Base-by-base conservation (phyloP, 2,113 vertebrate species). In the Triplophysa dalaica region DNA sequence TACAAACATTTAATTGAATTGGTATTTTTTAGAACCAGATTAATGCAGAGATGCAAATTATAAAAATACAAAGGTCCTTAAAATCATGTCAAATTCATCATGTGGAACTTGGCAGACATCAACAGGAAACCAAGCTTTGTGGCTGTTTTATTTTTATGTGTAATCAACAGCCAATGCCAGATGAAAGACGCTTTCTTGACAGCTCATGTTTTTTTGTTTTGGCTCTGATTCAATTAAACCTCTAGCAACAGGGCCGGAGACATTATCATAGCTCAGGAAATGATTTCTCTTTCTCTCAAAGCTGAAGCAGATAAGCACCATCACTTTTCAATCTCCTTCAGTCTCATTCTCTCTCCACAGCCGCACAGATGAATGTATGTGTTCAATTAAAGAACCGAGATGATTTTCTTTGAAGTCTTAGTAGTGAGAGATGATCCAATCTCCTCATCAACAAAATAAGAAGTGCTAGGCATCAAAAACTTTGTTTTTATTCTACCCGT, bases 321-420 rank as follows among this genome's bases (percentile, higher is more conserved):
- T 69, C 85, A 76, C 58, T 64, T 78, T 41, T 77, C 7, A 77
- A 17, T 58, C 69, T 72, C 68, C 14, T 79, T 79, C 83, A n/a
- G 85, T 52, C 67, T 68, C 72, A 16, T 80, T 81, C 66, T 84
- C 21, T 84, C 69, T 86, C 81, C 81, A 79, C 85, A 83, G 78
- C 82, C 84, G 78, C 85, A 88, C 89, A 89, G 90, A 89, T 90
- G 88, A 87, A 89, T 81, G 86, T 86, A 83, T 82, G 56, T 54
- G 80, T 87, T 78, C 60, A 87, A 85, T 86, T 85, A 87, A 84
- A 75, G 85, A 88, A 79, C 81, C 13, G 56, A 82, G 73, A 88
- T 86, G 87, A 78, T 90, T 92, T 89, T 86, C 84, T 54, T 84
- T 70, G 48, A 82, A 86, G 43, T 69, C 69, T 78, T 45, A 58